Conservation (phyloP, 2,888 invertebrate genomes). For the Melangyna quadrimaculata region DNA sequence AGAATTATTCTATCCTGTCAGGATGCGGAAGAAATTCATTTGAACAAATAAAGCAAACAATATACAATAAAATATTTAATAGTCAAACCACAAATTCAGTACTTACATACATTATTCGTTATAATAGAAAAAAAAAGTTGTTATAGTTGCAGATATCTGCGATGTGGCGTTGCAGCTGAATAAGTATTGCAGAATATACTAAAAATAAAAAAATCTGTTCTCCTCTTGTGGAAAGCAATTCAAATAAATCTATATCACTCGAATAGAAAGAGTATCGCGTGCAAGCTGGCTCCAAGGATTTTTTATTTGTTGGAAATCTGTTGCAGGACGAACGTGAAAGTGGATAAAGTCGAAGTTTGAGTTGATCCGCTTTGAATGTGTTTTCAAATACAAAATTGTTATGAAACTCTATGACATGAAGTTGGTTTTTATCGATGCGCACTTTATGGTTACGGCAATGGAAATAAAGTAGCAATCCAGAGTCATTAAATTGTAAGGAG, state of each 20-base stretch:
- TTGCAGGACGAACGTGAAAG: slow-evolving; percentile 15
- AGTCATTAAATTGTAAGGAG: background rate
- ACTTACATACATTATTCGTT: background rate
- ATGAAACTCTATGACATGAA: slow-evolving; percentile 39
- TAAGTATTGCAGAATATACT: background rate
- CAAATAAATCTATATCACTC: slow-evolving; percentile 32
- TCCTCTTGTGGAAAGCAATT: slow-evolving; percentile 23
- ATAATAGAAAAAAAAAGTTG: background rate
- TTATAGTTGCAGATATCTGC: slow-evolving; percentile 21
- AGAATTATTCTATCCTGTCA: background rate
- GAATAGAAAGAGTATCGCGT: background rate
- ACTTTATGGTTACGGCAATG: background rate
- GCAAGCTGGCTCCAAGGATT: too few species aligned
- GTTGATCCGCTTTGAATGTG: slow-evolving; percentile 30
- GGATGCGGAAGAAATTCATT: background rate
- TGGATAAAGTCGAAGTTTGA: background rate
- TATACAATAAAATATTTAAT: background rate
- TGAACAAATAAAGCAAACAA: background rate
- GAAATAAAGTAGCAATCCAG: background rate
- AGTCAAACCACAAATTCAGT: background rate
- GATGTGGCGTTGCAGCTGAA: slow-evolving; percentile 7
- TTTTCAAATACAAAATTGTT: slow-evolving; percentile 42
- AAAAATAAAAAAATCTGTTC: slow-evolving; percentile 14
- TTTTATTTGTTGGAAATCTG: background rate
- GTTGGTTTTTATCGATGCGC: slow-evolving; percentile 5